Conservation (phyloP, 2,113 vertebrate genomes). For the Tangachromis dhanisi region DNA sequence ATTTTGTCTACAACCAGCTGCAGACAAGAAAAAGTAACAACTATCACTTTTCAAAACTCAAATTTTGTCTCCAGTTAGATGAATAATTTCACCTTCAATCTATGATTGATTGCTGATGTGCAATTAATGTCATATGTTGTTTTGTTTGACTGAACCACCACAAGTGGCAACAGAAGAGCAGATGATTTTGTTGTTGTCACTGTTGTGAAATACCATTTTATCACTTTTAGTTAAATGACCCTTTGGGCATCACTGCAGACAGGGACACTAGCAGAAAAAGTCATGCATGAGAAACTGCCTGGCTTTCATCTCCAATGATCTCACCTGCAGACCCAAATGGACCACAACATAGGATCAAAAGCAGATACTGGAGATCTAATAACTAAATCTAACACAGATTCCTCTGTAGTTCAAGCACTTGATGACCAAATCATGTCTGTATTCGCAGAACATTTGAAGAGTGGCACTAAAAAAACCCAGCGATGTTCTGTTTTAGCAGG, state of each 20-base stretch:
- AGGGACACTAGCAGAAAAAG: not conserved
- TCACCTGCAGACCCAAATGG: not conserved
- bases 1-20: not conserved
- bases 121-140: not conserved
- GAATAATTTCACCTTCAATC: not conserved
- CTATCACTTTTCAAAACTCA: not conserved
- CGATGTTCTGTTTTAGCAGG: not conserved
- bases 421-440: not conserved
- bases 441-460: not conserved
- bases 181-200: not conserved
- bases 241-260: not conserved
- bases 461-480: not conserved
- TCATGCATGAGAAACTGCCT: slow-evolving; percentile 29
- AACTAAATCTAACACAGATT: not conserved
- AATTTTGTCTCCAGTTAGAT: not conserved
- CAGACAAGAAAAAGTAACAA: not conserved
- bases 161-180: not conserved
- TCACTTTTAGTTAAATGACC: not conserved
- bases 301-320: not conserved
- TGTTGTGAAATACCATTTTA: not conserved
- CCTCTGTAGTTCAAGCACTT: not conserved
- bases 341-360: not conserved
- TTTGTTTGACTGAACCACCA: not conserved
- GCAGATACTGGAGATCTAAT: not conserved
- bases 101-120: not conserved